A percentile compares a stretch with the other conserved stretches of the same genome.
Evolutionary conservation across 1,140 invertebrate genomes (phyloP).

Genomic region (Theocolax elegans): DNA sequence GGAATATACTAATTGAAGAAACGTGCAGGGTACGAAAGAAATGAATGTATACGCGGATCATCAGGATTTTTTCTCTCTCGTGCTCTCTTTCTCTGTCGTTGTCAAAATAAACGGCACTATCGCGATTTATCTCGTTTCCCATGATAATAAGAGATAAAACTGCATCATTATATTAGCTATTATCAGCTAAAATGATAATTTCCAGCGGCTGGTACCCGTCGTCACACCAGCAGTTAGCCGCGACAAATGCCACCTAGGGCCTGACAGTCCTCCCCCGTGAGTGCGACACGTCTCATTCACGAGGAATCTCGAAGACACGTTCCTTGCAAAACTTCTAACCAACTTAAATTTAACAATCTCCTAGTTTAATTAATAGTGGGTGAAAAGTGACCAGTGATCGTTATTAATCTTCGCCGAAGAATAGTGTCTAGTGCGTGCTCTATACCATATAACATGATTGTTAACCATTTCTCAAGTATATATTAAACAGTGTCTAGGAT

Average conservation of each 20-base stretch:
- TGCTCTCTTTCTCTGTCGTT: conserved; percentile 49
- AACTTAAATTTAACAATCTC: no score
- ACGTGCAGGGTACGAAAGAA: background rate
- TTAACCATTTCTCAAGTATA: no score
- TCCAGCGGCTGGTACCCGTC: conserved; percentile 41
- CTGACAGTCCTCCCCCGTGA: background rate
- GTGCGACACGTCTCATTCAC: no score
- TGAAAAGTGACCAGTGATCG: no score
- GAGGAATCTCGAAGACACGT: no score
- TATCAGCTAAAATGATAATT: conserved; percentile 70
- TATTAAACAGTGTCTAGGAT: no score
- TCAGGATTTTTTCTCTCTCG: background rate
- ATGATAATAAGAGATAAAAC: conserved; percentile 70
- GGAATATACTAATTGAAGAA: no score
- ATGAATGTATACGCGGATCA: conserved; percentile 27
- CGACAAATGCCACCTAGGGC: background rate
- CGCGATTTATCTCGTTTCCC: conserved; percentile 70
- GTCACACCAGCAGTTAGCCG: conserved; percentile 6
- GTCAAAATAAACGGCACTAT: conserved; percentile 69
- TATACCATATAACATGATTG: no score
- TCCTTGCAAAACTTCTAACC: no score
- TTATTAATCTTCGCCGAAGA: no score
- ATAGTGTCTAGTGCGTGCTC: no score
- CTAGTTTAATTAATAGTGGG: no score
- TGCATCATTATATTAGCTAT: conserved; percentile 69